Evolutionary conservation across 2,797 vertebrate species (phyloP).

Genomic region (Allenopithecus nigroviridis): DNA sequence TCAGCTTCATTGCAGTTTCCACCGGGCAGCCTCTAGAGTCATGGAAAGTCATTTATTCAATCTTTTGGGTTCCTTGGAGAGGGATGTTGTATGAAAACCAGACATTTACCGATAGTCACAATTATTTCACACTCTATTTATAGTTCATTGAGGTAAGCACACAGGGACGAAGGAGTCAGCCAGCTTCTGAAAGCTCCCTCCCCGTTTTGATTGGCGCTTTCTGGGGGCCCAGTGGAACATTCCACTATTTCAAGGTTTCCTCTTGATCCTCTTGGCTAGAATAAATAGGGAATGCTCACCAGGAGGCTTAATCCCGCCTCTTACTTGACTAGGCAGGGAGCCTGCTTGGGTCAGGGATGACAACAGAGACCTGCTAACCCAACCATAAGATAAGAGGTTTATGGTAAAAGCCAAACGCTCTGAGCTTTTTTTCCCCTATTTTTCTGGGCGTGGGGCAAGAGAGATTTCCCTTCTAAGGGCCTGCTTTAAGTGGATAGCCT

Average conservation of each 20-base stretch:
- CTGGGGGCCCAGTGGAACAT: conserved; percentile 62
- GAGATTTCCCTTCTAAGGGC: conserved; percentile 28
- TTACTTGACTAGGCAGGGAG: neutral
- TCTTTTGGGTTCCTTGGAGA: neutral
- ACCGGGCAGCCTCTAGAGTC: neutral
- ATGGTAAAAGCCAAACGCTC: neutral
- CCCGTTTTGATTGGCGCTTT: conserved; percentile 14
- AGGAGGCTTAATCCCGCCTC: neutral
- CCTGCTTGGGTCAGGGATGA: neutral
- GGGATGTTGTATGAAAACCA: neutral
- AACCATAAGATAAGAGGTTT: neutral
- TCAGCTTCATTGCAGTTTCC: neutral
- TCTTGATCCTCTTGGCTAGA: conserved; percentile 54
- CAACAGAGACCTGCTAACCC: neutral
- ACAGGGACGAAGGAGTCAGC: conserved; percentile 47
- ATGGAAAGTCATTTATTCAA: neutral
- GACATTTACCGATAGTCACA: neutral
- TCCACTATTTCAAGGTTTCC: conserved; percentile 53
- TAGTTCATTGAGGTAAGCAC: conserved; percentile 70
- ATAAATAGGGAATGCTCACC: neutral
- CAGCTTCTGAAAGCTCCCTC: conserved; percentile 29
- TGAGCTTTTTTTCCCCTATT: neutral
- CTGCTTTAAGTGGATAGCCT: neutral
- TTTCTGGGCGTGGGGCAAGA: neutral
- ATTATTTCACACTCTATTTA: conserved; percentile 68